phyloP scores from a whole-genome alignment of 2,113 vertebrate genomes.

The Lamprotornis superbus region DNA sequence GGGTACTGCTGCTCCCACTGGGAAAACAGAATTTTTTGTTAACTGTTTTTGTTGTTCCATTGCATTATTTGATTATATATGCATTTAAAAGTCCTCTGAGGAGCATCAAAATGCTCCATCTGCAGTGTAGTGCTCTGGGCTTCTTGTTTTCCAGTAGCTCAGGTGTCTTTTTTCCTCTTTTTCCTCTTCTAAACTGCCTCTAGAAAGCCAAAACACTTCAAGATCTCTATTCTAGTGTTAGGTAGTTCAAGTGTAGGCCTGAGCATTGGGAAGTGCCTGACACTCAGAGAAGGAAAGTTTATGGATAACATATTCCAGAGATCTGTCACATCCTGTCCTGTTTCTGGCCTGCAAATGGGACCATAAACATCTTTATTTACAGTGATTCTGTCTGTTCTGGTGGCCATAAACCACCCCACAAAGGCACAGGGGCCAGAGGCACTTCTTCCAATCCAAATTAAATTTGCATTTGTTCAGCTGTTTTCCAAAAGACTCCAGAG shows the following conservation, averaged over 20 bases:
- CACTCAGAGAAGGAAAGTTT: neutral
- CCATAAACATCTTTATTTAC: neutral
- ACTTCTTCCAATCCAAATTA: neutral
- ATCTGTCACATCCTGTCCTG: neutral
- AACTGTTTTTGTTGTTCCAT: neutral
- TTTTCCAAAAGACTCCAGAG: neutral
- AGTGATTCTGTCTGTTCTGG: neutral
- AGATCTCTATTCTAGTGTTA: neutral
- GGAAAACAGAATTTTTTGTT: neutral
- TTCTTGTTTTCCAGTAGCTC: neutral
- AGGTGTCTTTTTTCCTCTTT: neutral
- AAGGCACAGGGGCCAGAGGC: neutral
- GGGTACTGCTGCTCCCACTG: neutral
- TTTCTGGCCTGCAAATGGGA: neutral
- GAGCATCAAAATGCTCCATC: neutral
- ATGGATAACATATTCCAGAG: neutral
- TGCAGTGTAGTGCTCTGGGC: neutral
- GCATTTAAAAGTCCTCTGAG: neutral
- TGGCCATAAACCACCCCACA: neutral
- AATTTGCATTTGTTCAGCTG: neutral
- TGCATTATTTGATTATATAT: neutral
- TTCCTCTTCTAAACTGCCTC: neutral
- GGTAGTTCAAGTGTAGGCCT: neutral
- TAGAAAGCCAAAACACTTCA: neutral
- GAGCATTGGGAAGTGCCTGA: neutral